A percentile compares a stretch with the other conserved stretches of the same genome.
phyloP scores from a whole-genome alignment of 2,113 vertebrate genomes.

The Strix aluco region DNA sequence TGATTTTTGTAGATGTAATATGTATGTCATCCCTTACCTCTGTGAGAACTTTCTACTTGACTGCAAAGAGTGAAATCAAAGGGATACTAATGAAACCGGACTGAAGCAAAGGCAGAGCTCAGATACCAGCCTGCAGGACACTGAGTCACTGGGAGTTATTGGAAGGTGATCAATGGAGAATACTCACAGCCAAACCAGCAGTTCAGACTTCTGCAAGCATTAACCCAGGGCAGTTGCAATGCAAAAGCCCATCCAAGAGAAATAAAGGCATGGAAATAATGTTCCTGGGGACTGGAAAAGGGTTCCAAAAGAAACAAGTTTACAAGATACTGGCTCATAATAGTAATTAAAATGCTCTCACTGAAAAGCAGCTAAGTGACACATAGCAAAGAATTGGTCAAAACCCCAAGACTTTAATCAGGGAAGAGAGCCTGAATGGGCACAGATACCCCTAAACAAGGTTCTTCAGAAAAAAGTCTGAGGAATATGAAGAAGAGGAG shows the following conservation, averaged over 20 bases:
- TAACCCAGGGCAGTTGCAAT: conserved; percentile 8
- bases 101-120: not conserved
- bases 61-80: conserved; percentile 34
- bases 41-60: not conserved
- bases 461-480: not conserved
- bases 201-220: not conserved
- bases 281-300: conserved; percentile 11
- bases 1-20: conserved; percentile 6
- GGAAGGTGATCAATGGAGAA: conserved; percentile 36
- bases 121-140: conserved; percentile 20
- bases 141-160: not conserved
- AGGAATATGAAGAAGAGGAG: not conserved
- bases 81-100: not conserved
- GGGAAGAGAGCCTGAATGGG: not conserved
- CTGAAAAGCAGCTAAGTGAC: not conserved
- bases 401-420: not conserved
- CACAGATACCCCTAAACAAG: not conserved
- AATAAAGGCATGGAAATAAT: conserved; percentile 58
- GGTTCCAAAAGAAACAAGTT: conserved; percentile 44
- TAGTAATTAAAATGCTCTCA: conserved; percentile 1
- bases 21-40: not conserved
- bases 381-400: not conserved
- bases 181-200: conserved; percentile 33
- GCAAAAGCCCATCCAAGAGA: conserved; percentile 32
- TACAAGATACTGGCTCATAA: conserved; percentile 34